Percentiles rank a stretch among this genome's conserved stretches.
These are phyloP conservation scores for Huso huso DNA, from an alignment of 2,797 vertebrate genomes.

Conservation along the genomic window DNA sequence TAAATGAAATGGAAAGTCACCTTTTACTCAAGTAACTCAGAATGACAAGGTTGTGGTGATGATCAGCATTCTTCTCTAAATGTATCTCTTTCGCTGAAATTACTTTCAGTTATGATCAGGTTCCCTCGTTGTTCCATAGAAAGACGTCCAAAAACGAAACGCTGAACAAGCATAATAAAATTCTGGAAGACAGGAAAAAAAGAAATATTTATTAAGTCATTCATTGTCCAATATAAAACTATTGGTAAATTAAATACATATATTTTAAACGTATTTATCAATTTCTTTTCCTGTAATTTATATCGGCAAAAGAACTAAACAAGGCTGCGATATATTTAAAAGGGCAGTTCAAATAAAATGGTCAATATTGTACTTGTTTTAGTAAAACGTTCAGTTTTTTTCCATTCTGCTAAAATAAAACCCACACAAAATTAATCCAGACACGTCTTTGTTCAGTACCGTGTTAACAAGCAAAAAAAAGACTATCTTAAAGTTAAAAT, in stretches of 20 bases:
- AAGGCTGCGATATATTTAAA: too few relatives aligned
- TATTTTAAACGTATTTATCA: not conserved
- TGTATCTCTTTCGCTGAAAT: constrained; percentile 68
- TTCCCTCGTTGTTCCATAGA: constrained; percentile 74
- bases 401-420: too few relatives aligned
- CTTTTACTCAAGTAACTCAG: constrained; percentile 35
- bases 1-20: constrained; percentile 32
- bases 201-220: not conserved
- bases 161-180: constrained; percentile 67
- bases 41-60: constrained; percentile 14
- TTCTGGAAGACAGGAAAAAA: constrained; percentile 31
- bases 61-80: constrained; percentile 77
- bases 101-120: constrained; percentile 49
- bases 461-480: too few relatives aligned
- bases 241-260: not conserved
- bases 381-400: too few relatives aligned
- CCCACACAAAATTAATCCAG: too few relatives aligned
- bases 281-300: not conserved
- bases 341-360: too few relatives aligned
- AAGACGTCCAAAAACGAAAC: constrained; percentile 48
- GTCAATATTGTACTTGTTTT: too few relatives aligned
- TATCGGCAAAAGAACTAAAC: too few relatives aligned
- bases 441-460: too few relatives aligned
- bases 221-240: not conserved
- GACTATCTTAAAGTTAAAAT: too few relatives aligned